Evolutionary conservation across 2,797 vertebrate species (phyloP).

Genomic region (Argya squamiceps): DNA sequence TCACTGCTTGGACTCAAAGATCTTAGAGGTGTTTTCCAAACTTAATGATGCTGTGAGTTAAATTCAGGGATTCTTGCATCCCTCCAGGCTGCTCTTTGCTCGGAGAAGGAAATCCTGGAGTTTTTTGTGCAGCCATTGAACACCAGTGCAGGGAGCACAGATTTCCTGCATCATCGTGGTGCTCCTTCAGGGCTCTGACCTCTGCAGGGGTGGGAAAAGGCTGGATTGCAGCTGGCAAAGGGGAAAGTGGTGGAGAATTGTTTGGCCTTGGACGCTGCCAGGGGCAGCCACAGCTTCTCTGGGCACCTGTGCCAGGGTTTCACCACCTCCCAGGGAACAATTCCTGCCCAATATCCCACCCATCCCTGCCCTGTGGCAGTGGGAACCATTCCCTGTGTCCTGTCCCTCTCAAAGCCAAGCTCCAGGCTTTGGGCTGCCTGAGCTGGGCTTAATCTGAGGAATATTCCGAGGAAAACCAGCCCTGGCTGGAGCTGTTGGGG

Average conservation of each 20-base stretch:
- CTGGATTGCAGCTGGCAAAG: neutral
- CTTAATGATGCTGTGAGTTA: neutral
- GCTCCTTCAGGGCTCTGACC: neutral
- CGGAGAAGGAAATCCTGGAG: neutral
- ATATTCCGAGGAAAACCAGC: neutral
- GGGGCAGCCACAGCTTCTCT: neutral
- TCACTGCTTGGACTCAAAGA: accelerated
- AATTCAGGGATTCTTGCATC: neutral
- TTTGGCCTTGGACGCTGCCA: neutral
- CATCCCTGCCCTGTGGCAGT: accelerated
- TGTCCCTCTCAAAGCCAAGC: accelerated
- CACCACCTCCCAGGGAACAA: accelerated
- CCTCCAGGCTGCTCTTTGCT: neutral
- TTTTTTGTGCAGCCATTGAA: neutral
- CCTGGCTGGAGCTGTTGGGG: neutral
- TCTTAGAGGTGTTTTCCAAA: neutral
- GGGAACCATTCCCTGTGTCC: neutral
- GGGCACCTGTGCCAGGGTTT: neutral
- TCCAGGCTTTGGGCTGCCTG: neutral
- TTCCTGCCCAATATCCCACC: neutral
- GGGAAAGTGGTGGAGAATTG: neutral
- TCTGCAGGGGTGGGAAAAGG: neutral
- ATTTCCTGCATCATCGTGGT: neutral
- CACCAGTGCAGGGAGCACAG: neutral
- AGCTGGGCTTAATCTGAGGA: neutral